These are phyloP conservation scores for Coryphaenoides rupestris DNA, from an alignment of 2,113 vertebrate genomes.

Conservation along the genomic window DNA sequence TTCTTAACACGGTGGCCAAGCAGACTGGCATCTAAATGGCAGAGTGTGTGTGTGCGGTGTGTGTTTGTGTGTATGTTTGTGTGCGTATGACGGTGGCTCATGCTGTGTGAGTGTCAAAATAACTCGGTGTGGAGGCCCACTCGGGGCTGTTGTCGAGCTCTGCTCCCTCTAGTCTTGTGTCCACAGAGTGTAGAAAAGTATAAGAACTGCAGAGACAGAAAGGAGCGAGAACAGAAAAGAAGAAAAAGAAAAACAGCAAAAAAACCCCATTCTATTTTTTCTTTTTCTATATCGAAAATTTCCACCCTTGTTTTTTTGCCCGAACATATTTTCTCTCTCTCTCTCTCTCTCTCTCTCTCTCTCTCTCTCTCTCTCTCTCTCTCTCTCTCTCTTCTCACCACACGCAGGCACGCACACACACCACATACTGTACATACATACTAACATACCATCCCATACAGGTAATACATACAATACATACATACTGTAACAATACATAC, in stretches of 20 bases:
- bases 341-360: background rate
- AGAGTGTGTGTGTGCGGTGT: slow-evolving; percentile 26
- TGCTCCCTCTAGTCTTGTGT: background rate
- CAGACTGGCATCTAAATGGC: slow-evolving; percentile 49
- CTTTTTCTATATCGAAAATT: too few species aligned
- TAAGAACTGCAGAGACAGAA: background rate
- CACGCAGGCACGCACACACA: background rate
- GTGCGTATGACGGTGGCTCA: slow-evolving; percentile 10
- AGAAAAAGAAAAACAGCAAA: background rate
- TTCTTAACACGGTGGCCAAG: slow-evolving; percentile 36
- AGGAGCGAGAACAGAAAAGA: background rate
- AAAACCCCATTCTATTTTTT: too few species aligned
- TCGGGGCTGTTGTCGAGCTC: too few species aligned
- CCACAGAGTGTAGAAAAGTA: background rate
- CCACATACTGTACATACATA: too few species aligned
- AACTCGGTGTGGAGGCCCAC: slow-evolving; percentile 14
- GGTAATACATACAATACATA: too few species aligned
- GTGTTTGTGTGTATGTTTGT: slow-evolving; percentile 16
- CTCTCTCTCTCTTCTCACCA: background rate
- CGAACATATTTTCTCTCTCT: too few species aligned
- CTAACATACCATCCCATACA: too few species aligned
- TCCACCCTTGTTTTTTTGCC: too few species aligned
- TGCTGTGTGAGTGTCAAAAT: slow-evolving; percentile 43
- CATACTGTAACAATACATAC: too few species aligned
- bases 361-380: background rate